phyloP scores from a whole-genome alignment of 2,113 vertebrate species.

The Naja naja region DNA sequence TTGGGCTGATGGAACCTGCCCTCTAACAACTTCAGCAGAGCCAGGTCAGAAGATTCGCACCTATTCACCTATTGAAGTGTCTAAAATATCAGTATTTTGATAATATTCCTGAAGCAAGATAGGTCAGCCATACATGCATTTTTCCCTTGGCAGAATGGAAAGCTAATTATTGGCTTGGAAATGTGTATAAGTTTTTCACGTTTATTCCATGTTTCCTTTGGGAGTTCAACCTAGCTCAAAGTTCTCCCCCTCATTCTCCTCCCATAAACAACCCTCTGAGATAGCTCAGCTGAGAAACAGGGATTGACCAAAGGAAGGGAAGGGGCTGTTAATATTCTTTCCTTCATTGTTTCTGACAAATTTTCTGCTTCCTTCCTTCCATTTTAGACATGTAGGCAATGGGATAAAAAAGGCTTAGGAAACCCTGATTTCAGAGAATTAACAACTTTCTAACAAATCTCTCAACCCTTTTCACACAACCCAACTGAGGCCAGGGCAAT shows the following conservation, averaged over 20 bases:
- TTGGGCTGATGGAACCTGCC: not conserved
- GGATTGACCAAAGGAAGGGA: not conserved
- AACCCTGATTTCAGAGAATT: not conserved
- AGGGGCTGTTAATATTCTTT: not conserved
- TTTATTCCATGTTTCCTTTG: not conserved
- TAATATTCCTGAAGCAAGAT: not conserved
- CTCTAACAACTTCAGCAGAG: not conserved
- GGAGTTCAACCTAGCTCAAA: not conserved
- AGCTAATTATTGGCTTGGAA: not conserved
- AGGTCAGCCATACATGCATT: not conserved
- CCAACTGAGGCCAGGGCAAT: not conserved
- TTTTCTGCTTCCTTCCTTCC: not conserved
- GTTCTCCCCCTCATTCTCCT: not conserved
- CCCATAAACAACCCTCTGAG: not conserved
- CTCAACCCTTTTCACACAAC: not conserved
- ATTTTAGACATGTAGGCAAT: not conserved
- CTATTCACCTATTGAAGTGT: not conserved
- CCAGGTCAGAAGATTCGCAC: not conserved
- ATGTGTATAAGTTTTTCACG: not conserved
- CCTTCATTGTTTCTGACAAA: not conserved
- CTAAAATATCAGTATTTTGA: not conserved
- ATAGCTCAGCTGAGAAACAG: not conserved
- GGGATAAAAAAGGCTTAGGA: not conserved
- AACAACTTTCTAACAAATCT: not conserved
- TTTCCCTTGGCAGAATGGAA: not conserved